Percentiles rank a stretch among this genome's conserved stretches.
phyloP scores from a whole-genome alignment of 2,113 vertebrate species.

The Agapornis roseicollis region DNA sequence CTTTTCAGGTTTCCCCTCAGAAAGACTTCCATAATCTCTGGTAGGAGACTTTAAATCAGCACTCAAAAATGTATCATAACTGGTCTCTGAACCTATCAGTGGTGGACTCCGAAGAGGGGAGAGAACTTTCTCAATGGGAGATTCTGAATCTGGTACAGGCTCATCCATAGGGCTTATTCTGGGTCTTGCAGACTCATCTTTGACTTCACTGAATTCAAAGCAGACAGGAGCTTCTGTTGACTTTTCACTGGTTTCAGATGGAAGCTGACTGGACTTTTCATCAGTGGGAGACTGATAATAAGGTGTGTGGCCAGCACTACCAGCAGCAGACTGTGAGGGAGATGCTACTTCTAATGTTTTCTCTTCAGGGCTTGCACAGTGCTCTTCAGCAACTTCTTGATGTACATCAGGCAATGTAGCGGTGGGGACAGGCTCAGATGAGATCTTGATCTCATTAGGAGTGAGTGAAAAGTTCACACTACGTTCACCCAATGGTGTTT shows the following conservation, averaged over 20 bases:
- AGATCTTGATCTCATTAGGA: conserved; percentile 79
- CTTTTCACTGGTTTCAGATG: conserved; percentile 70
- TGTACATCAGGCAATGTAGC: conserved; percentile 65
- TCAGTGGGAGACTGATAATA: conserved; percentile 96
- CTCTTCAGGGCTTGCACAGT: conserved; percentile 86
- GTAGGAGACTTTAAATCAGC: conserved; percentile 62
- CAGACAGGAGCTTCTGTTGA: conserved; percentile 46
- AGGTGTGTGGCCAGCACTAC: conserved; percentile 93
- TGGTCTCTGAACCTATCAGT: conserved; percentile 73
- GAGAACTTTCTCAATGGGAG: conserved; percentile 79
- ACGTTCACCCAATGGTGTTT: conserved; percentile 74
- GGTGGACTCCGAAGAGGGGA: conserved; percentile 81
- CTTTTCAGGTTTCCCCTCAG: conserved; percentile 62
- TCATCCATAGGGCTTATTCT: conserved; percentile 88
- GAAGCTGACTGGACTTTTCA: conserved; percentile 81
- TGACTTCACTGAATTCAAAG: conserved; percentile 86
- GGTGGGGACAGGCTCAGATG: conserved; percentile 76
- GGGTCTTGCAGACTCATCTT: conserved; percentile 79
- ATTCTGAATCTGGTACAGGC: conserved; percentile 79
- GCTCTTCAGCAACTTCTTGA: conserved; percentile 73
- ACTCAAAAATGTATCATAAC: conserved; percentile 75
- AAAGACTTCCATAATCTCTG: conserved; percentile 47
- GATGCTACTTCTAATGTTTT: conserved; percentile 89
- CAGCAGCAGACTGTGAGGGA: conserved; percentile 87
- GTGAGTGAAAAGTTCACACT: conserved; percentile 85